These are phyloP conservation scores for Tichodroma muraria DNA, from an alignment of 2,113 vertebrate genomes.

Conservation along the genomic window DNA sequence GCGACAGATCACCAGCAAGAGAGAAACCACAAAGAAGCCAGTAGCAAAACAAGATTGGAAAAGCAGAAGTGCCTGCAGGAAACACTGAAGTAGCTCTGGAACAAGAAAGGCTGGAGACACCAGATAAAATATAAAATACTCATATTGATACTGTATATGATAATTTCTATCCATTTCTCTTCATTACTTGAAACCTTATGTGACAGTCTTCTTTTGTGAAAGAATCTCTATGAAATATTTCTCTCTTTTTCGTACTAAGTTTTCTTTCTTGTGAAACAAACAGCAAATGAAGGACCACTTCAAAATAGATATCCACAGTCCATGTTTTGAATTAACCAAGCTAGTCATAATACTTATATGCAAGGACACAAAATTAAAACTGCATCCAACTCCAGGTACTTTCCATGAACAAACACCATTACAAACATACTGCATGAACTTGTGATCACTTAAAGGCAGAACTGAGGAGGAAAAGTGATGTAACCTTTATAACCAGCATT, in stretches of 20 bases:
- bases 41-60: not conserved
- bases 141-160: not conserved
- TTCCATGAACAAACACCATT: not conserved
- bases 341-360: not conserved
- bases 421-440: not conserved
- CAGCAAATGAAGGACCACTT: not conserved
- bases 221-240: not conserved
- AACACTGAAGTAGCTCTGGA: not conserved
- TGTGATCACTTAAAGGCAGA: not conserved
- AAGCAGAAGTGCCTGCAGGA: not conserved
- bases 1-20: not conserved
- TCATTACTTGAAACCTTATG: not conserved
- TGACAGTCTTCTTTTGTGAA: not conserved
- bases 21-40: not conserved
- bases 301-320: not conserved
- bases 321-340: not conserved
- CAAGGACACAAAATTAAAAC: not conserved
- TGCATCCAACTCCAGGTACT: not conserved
- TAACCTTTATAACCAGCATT: not conserved
- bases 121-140: not conserved
- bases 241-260: not conserved
- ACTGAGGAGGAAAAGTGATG: not conserved
- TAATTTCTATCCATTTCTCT: not conserved
- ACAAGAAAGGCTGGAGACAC: not conserved
- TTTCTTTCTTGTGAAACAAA: not conserved